phyloP scores from a whole-genome alignment of 2,888 invertebrate genomes.

The Zaprionus obscuricornis region DNA sequence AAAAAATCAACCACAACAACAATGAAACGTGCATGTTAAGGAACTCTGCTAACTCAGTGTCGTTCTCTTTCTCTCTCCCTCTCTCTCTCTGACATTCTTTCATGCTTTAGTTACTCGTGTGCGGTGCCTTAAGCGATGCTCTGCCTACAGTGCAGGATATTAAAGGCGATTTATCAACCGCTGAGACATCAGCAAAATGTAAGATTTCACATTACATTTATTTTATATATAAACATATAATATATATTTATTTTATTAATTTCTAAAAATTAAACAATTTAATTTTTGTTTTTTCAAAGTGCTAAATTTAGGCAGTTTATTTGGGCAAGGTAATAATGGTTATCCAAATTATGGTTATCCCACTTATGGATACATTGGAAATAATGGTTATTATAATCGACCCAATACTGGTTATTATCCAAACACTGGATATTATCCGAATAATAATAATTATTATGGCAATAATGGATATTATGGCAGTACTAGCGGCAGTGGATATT shows the following conservation, averaged over 20 bases:
- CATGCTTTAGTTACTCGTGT: conserved; percentile 44
- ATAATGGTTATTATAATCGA: conserved; percentile 33
- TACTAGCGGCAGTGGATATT: conserved; percentile 24
- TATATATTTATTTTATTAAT: not conserved
- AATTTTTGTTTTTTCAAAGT: conserved; percentile 72
- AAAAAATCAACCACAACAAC: not conserved
- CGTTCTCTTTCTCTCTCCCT: no score
- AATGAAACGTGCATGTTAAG: no score
- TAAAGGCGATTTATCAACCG: conserved; percentile 69
- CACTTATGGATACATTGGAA: conserved; percentile 46
- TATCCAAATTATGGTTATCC: conserved; percentile 62
- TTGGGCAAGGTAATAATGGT: conserved; percentile 56
- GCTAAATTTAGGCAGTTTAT: conserved; percentile 83
- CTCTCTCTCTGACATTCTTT: no score
- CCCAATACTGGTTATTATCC: conserved; percentile 51
- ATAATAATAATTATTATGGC: conserved; percentile 33
- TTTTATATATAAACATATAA: not conserved
- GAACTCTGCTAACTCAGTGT: conserved; percentile 1
- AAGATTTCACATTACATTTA: conserved; percentile 40
- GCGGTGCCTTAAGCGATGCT: conserved; percentile 26
- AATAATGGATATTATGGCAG: conserved; percentile 31
- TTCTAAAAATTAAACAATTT: no score
- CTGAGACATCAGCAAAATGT: conserved; percentile 81
- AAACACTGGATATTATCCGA: conserved; percentile 37
- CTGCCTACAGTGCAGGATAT: conserved; percentile 26